Evolutionary conservation across 1,140 invertebrate species (phyloP).

Genomic region (Liolophura sinensis): DNA sequence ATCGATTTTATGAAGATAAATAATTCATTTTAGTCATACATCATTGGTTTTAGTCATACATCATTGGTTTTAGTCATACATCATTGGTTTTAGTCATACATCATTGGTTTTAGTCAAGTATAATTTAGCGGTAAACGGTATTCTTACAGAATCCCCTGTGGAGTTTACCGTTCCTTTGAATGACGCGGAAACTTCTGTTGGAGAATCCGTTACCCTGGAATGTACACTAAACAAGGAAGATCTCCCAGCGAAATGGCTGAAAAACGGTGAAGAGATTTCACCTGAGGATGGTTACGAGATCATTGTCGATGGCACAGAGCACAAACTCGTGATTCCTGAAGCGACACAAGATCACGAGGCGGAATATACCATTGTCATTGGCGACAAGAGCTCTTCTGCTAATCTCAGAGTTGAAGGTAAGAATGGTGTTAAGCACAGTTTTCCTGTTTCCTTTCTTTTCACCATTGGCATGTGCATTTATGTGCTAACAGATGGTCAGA

Average conservation of each 20-base stretch:
- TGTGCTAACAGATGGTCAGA: too few species aligned
- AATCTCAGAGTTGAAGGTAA: too few species aligned
- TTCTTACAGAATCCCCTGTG: conserved; percentile 36
- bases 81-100: too few species aligned
- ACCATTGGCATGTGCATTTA: too few species aligned
- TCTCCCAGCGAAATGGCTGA: not conserved
- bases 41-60: too few species aligned
- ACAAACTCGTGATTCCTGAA: not conserved
- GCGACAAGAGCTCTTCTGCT: conserved; percentile 3
- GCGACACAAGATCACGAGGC: conserved; percentile 11
- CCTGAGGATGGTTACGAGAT: conserved; percentile 3
- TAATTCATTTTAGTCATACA: too few species aligned
- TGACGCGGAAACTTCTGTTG: conserved; percentile 77
- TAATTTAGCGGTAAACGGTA: too few species aligned
- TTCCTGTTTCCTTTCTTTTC: too few species aligned
- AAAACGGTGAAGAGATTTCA: not conserved
- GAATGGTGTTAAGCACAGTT: too few species aligned
- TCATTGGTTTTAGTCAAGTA: too few species aligned
- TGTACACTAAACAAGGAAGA: conserved; percentile 23
- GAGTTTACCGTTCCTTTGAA: conserved; percentile 68
- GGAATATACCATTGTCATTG: conserved; percentile 8
- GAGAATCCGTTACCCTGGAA: conserved; percentile 72
- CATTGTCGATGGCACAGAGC: not conserved
- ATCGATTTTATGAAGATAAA: too few species aligned
- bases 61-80: too few species aligned